Base-by-base conservation (phyloP, 1,140 invertebrate genomes). In the Drosophila miranda region DNA sequence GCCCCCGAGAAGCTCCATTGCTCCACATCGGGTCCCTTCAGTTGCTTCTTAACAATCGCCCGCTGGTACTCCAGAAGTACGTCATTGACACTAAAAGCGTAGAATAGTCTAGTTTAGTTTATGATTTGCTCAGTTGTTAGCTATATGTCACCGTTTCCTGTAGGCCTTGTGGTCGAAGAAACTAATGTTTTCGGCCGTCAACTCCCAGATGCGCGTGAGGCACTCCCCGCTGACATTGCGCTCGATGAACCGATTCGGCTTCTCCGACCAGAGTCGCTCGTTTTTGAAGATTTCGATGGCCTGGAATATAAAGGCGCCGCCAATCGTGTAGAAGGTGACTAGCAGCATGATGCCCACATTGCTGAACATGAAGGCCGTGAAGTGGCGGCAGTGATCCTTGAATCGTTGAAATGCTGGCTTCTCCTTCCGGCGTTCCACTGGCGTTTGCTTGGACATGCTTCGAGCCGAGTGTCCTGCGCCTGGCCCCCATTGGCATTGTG, bases 281-380 rank as follows among this genome's bases (percentile, higher is more conserved):
- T 92, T 78, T 67, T 92, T 91, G 41, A 91, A 92, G 30, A 93
- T 93, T 86, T 96, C 95, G 68, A 96, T 95, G 13, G 93, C 92
- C 82, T 93, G 93, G 87, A 96, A 96, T 89, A 96, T 94, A 79
- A 95, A 95, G 2, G 95, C 94, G 55, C 95, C 97, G 48, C 95
- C 94, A 43, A 98, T 95, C n/a, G 96, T 97, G 91, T 99, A 99
- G 7, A 96, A 96, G 43, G 99, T 95, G 41, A 99, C 96, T 43
- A 99, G 93, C 53, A 95, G 95, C 71, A 97, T 97, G 64, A 99
- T 95, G 23, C 97, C 98, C 6, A 99, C 95, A 92, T 98, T 98
- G 89, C 96, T 98, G 92, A 99, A 99, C 91, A 98, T 94, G 92
- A 99, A 98, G 16, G 97, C 97, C 46, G 97, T 94, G 78, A 98